Evolutionary conservation across 2,113 vertebrate genomes (phyloP).

Genomic region (Elaphurus davidianus): DNA sequence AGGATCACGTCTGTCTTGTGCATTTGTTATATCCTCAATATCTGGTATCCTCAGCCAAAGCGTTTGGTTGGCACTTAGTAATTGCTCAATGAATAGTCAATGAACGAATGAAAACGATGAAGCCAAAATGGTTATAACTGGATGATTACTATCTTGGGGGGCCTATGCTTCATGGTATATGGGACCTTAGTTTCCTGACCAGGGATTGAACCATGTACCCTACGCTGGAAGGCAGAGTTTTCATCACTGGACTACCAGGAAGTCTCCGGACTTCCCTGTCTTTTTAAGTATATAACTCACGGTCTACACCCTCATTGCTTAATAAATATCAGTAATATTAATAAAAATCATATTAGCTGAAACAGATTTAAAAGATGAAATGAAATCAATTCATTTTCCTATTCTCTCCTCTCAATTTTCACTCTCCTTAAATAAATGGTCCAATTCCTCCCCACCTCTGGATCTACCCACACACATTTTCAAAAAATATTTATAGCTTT

Average conservation of each 20-base stretch:
- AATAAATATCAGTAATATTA: not conserved
- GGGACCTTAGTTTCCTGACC: not conserved
- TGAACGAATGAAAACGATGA: not conserved
- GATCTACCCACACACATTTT: not conserved
- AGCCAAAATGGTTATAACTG: not conserved
- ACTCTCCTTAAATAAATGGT: not conserved
- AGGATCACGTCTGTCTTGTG: not conserved
- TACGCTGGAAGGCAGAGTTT: not conserved
- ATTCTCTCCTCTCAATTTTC: not conserved
- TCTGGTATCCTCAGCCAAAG: not conserved
- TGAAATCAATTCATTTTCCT: not conserved
- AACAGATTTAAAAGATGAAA: not conserved
- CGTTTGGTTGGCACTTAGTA: not conserved
- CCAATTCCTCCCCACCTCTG: not conserved
- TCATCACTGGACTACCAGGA: not conserved
- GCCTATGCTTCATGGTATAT: not conserved
- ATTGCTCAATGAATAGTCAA: not conserved
- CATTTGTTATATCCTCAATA: not conserved
- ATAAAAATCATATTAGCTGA: not conserved
- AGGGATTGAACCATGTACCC: not conserved
- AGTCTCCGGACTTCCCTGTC: not conserved
- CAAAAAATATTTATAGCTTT: not conserved
- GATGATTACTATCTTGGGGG: not conserved
- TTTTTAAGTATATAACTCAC: not conserved
- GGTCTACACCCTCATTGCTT: not conserved